These are phyloP conservation scores for Procapra przewalskii DNA, from an alignment of 2,113 vertebrate species.

Conservation along the genomic window DNA sequence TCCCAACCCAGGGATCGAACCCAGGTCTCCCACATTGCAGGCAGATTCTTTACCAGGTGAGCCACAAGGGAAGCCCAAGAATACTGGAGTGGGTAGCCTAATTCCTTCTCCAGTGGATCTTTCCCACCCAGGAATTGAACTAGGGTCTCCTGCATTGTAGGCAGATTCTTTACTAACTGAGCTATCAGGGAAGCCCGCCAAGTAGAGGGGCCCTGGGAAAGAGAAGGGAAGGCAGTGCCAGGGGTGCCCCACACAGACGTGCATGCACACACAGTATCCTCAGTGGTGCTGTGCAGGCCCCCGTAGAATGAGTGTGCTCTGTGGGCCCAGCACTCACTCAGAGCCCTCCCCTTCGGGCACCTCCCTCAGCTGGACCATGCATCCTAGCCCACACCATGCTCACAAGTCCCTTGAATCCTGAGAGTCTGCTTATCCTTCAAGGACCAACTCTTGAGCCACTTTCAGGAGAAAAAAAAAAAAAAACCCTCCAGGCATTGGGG, in stretches of 20 bases:
- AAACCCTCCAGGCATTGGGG: not conserved
- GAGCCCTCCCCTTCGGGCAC: no score
- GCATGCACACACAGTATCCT: not conserved
- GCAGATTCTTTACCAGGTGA: not conserved
- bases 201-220: not conserved
- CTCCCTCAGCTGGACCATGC: not conserved
- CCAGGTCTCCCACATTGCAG: not conserved
- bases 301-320: not conserved
- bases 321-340: not conserved
- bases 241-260: not conserved
- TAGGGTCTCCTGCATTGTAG: not conserved
- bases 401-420: rapidly evolving
- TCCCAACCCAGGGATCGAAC: not conserved
- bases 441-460: not conserved
- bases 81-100: not conserved
- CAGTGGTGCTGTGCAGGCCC: not conserved
- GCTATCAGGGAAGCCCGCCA: not conserved
- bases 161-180: not conserved
- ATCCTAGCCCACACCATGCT: rapidly evolving
- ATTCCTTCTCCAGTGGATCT: not conserved
- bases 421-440: not conserved
- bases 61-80: not conserved
- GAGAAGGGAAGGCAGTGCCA: not conserved
- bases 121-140: not conserved
- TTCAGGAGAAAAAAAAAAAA: rapidly evolving